A percentile compares a stretch with the other conserved stretches of the same genome.
phyloP scores from a whole-genome alignment of 2,797 vertebrate species.

The Sebastes steindachneri region DNA sequence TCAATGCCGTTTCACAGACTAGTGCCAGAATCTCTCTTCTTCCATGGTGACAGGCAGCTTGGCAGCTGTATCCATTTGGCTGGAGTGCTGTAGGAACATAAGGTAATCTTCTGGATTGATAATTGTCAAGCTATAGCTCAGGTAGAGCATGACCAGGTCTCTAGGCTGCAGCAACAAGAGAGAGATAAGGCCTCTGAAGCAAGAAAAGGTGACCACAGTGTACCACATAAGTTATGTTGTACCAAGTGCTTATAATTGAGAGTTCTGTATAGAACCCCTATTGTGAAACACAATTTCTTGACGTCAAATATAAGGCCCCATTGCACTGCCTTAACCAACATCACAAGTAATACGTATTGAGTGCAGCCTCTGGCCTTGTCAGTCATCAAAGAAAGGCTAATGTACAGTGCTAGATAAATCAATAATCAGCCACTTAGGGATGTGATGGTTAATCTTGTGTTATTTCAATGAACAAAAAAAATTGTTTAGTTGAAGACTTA shows the following conservation, averaged over 20 bases:
- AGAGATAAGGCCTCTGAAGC: not conserved
- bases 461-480: conserved; percentile 23
- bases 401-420: conserved; percentile 49
- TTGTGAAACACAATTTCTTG: not conserved
- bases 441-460: conserved; percentile 30
- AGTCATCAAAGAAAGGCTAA: conserved; percentile 66
- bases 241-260: not conserved
- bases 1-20: not conserved
- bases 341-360: conserved; percentile 58
- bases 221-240: not conserved
- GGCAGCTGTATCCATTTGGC: not conserved
- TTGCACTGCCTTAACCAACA: conserved; percentile 46
- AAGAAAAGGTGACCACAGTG: not conserved
- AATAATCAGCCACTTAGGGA: conserved; percentile 44
- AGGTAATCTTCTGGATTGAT: not conserved
- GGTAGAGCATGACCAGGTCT: not conserved
- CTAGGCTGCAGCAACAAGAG: not conserved
- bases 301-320: conserved; percentile 15
- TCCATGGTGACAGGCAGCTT: not conserved
- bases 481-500: conserved; percentile 67
- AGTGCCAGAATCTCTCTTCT: not conserved
- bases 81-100: not conserved
- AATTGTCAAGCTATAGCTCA: not conserved
- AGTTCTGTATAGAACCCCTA: not conserved
- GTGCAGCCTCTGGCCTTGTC: conserved; percentile 25